A percentile compares a stretch with the other conserved stretches of the same genome.
Evolutionary conservation across 2,797 vertebrate species (phyloP).

Genomic region (Epinephelus awoara): DNA sequence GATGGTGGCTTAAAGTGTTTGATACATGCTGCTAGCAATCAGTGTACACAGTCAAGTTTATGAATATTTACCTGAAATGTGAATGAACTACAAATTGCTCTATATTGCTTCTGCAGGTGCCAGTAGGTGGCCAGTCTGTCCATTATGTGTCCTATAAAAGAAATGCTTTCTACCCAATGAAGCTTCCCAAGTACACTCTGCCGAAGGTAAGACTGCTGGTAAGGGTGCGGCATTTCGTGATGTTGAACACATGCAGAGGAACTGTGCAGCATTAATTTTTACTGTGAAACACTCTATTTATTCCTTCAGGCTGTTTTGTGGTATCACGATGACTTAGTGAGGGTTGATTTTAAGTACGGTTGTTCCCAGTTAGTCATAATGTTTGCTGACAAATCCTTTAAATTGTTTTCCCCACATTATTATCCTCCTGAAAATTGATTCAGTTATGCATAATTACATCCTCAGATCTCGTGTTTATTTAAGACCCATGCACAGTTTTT

Average conservation of each 20-base stretch:
- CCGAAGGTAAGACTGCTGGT: slow-evolving; percentile 89
- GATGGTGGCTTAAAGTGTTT: slow-evolving; percentile 46
- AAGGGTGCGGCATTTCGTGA: slow-evolving; percentile 23
- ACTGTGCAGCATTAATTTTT: slow-evolving; percentile 36
- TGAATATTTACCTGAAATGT: slow-evolving; percentile 39
- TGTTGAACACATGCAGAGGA: slow-evolving; percentile 24
- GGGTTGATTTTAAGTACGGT: slow-evolving; percentile 17
- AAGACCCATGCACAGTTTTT: slow-evolving; percentile 33
- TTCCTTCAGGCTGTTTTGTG: slow-evolving; percentile 30
- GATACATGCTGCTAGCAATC: slow-evolving; percentile 43
- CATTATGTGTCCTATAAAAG: slow-evolving; percentile 95
- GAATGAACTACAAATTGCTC: slow-evolving; percentile 28
- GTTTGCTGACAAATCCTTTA: slow-evolving; percentile 50
- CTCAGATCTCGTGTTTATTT: slow-evolving; percentile 49
- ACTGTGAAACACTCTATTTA: slow-evolving; percentile 20
- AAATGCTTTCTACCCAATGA: slow-evolving; percentile 92
- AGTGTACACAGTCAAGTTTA: slow-evolving; percentile 35
- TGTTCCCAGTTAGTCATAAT: slow-evolving; percentile 34
- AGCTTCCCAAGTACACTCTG: slow-evolving; percentile 93
- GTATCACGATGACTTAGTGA: slow-evolving; percentile 25
- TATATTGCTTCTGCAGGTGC: slow-evolving; percentile 84
- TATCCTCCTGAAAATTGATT: slow-evolving; percentile 46
- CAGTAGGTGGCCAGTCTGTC: slow-evolving; percentile 90
- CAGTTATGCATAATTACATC: slow-evolving; percentile 45
- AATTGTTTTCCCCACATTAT: slow-evolving; percentile 43